Evolutionary conservation across 2,888 invertebrate genomes (phyloP).

Genomic region (Dromius quadrimaculatus): DNA sequence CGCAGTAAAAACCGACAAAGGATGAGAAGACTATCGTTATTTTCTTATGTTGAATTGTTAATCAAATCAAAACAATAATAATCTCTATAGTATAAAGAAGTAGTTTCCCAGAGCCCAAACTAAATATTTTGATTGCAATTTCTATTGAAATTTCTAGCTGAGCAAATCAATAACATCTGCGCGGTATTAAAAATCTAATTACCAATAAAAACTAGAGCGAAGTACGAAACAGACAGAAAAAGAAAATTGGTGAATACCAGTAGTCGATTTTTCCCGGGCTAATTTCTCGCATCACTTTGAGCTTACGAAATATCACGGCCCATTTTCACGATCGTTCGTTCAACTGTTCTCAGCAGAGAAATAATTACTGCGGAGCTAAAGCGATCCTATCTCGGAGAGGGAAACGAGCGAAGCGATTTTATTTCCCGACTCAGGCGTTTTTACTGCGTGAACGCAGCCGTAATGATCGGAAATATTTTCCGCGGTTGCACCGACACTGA

Average conservation of each 20-base stretch:
- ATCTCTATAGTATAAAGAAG: too few species aligned
- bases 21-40: too few species aligned
- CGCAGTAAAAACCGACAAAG: too few species aligned
- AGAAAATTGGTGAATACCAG: background rate
- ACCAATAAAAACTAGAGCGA: slow-evolving; percentile 16
- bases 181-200: slow-evolving; percentile 3
- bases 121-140: too few species aligned
- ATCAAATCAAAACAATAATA: too few species aligned
- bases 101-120: too few species aligned
- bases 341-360: slow-evolving; percentile 39
- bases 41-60: too few species aligned
- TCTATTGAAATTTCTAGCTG: too few species aligned
- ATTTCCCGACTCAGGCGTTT: slow-evolving; percentile 20
- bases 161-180: slow-evolving; percentile 15
- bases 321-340: slow-evolving; percentile 37
- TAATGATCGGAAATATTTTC: slow-evolving; percentile 48
- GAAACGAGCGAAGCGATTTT: background rate
- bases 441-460: slow-evolving; percentile 19
- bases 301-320: slow-evolving; percentile 37
- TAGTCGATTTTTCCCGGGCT: slow-evolving; percentile 3
- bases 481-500: slow-evolving; percentile 47
- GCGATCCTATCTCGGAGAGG: slow-evolving; percentile 23
- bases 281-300: slow-evolving; percentile 36
- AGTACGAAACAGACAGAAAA: slow-evolving; percentile 7
- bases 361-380: slow-evolving; percentile 42